A percentile compares a stretch with the other conserved stretches of the same genome.
phyloP scores from a whole-genome alignment of 2,113 vertebrate genomes.

The Nicator chloris region DNA sequence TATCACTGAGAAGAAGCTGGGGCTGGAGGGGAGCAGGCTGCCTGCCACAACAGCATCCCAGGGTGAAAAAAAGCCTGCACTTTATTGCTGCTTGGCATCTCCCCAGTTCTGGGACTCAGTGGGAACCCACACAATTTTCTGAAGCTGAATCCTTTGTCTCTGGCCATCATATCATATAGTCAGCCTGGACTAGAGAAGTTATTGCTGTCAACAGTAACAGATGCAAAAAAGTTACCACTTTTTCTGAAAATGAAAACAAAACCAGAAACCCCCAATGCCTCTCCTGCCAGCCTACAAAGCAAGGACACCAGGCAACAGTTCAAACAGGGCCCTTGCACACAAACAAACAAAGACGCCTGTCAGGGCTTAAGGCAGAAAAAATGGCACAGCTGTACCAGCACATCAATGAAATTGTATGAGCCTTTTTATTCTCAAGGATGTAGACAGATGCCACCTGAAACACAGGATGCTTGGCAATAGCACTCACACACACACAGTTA shows the following conservation, averaged over 20 bases:
- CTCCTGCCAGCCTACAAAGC: neutral
- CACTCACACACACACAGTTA: neutral
- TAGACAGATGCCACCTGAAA: constrained; percentile 36
- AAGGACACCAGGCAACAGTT: neutral
- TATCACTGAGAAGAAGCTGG: neutral
- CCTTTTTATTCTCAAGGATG: neutral
- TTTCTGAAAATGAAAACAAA: neutral
- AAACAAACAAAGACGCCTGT: neutral
- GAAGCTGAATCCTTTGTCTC: neutral
- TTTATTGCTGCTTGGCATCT: neutral
- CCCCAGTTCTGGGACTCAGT: neutral
- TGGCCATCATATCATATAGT: neutral
- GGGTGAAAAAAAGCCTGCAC: neutral
- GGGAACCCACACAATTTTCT: neutral
- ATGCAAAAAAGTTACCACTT: neutral
- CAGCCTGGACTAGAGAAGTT: neutral
- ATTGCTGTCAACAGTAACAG: neutral
- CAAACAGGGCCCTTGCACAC: neutral
- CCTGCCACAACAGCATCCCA: neutral
- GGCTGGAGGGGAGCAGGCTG: neutral
- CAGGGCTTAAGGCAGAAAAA: neutral
- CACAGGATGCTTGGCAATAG: neutral
- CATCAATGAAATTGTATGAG: neutral
- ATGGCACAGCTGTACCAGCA: constrained; percentile 2
- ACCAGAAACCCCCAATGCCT: neutral